Evolutionary conservation across 2,113 vertebrate genomes (phyloP), one percentile per base, ranked within the genome.

Genomic region (Vicugna pacos): DNA sequence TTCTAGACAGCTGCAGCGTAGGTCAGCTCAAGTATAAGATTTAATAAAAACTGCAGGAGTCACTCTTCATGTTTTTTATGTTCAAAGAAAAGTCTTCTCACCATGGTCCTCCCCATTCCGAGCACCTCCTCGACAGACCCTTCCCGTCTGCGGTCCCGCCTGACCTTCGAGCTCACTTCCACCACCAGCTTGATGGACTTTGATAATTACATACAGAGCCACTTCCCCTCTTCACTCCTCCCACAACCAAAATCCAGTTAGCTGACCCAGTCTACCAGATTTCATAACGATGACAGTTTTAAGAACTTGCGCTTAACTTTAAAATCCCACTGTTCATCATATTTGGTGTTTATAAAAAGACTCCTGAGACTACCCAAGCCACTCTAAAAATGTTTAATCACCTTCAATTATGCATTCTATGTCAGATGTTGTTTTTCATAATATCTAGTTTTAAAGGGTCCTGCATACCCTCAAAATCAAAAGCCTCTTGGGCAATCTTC

Each of bases 361-460:
- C 72, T 77, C 35, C 38, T 20, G 12, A 88, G 75, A 70, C 46
- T 35, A 81, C 20, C 32, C 70, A 76, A n/a, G 54, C 42, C 2
- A 6, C 24, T 69, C 60, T 30, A 38, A 64, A 80, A 58, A 50
- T 52, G 28, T 82, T 81, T 75, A 84, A 89, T 92, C 26, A 89
- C 24, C 26, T 87, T 83, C n/a, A 88, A 88, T 48, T 82, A 60
- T 32, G 48, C 30, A 80, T 79, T 93, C n/a, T 67, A 30, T 19
- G 13, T 80, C 50, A 89, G 65, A 75, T 89, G 24, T 32, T 76
- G 50, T 52, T 80, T 80, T 67, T 54, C 50, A 82, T 5, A 46
- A n/a, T 46, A 82, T 30, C 52, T 56, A 46, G 32, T 89, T 89
- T 89, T 93, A 28, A 97, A 93, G 20, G 38, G 6, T 42, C 42